Conservation (phyloP, 2,113 vertebrate genomes). For the Phalacrocorax pelagicus region DNA sequence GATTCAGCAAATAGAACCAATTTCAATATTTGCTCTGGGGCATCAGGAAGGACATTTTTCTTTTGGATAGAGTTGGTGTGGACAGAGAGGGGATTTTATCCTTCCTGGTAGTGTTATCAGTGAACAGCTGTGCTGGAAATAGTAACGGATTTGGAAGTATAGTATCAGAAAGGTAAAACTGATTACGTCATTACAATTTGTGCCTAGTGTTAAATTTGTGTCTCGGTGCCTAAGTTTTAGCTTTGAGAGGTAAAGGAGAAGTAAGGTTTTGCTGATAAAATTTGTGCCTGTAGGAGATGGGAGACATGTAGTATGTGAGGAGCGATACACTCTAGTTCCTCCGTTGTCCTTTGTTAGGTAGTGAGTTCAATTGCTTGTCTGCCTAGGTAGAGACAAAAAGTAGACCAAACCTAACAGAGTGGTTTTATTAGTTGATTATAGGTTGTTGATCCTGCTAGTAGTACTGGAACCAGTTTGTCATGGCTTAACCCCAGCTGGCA, state of each 20-base stretch:
- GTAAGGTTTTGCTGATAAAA: not conserved
- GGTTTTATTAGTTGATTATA: not conserved
- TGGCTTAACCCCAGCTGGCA: too few species aligned
- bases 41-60: not conserved
- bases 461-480: not conserved
- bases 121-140: not conserved
- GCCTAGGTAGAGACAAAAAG: not conserved
- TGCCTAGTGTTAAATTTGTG: not conserved
- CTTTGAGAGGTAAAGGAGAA: not conserved
- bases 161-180: not conserved
- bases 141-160: not conserved
- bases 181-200: fast-evolving
- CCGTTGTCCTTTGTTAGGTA: not conserved
- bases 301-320: not conserved
- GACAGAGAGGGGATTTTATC: not conserved
- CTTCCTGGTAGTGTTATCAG: not conserved
- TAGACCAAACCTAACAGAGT: not conserved
- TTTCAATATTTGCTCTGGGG: not conserved
- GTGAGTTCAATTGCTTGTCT: not conserved
- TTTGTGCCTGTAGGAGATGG: not conserved
- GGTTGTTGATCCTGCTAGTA: not conserved
- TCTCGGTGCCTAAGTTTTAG: not conserved
- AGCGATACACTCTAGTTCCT: not conserved
- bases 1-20: not conserved
- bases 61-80: not conserved